Percentiles rank a stretch among this genome's conserved stretches.
phyloP scores from a whole-genome alignment of 2,797 vertebrate species.

The Melanotaenia parkinsoni region DNA sequence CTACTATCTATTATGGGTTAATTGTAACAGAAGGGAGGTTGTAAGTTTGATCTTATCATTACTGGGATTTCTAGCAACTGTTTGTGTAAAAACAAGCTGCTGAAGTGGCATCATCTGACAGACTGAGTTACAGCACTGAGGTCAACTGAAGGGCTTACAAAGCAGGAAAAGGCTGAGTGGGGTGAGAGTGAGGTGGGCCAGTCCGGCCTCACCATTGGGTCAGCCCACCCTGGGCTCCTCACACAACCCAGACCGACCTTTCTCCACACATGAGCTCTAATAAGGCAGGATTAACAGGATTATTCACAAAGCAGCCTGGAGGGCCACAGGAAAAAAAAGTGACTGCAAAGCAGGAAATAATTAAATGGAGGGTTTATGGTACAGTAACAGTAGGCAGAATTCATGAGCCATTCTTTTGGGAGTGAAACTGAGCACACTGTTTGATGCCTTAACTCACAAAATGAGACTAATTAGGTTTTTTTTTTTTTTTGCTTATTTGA shows the following conservation, averaged over 20 bases:
- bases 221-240: constrained; percentile 20
- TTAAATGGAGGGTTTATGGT: constrained; percentile 19
- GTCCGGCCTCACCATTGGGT: constrained; percentile 4
- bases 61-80: background rate
- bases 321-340: constrained; percentile 36
- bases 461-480: background rate
- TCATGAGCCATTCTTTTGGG: background rate
- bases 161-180: constrained; percentile 9
- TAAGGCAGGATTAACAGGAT: constrained; percentile 64
- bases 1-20: too few species aligned
- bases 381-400: constrained; percentile 33
- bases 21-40: too few species aligned
- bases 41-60: background rate
- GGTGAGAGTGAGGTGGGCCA: constrained; percentile 35
- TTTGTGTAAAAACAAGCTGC: constrained; percentile 15
- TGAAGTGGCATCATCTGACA: background rate
- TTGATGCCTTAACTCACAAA: background rate
- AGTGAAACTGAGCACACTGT: background rate
- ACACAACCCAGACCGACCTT: constrained; percentile 34
- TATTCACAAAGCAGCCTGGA: constrained; percentile 51
- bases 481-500: background rate
- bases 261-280: constrained; percentile 36
- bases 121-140: background rate
- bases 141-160: constrained; percentile 28
- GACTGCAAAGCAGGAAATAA: constrained; percentile 13